Base-by-base conservation (phyloP, 2,797 vertebrate genomes). In the Mastacembelus armatus region DNA sequence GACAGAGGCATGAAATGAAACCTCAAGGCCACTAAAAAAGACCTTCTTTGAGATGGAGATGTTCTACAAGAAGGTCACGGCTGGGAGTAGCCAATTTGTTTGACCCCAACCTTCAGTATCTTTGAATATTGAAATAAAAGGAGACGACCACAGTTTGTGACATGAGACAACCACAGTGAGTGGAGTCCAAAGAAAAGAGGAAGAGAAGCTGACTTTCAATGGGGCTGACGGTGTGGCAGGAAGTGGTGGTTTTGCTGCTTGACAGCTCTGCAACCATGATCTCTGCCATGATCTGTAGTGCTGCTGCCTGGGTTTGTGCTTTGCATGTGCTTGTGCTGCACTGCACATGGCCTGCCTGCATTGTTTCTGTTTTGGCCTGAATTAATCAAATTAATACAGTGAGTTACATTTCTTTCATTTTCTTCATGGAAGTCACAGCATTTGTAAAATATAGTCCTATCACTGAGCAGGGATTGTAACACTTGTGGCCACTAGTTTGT, bases 361-460 rank as follows among this genome's bases (percentile, higher is more conserved):
- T 39, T 27, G 18, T 63, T 43, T 54, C 16, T 45, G 18, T 44
- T 35, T 45, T n/a, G n/a, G 1, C 29, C 33, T 27, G 4, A 57
- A 47, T 48, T 44, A 16, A 49, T 80, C 27, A 18, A 1, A 47
- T 19, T 69, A n/a, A n/a, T 7, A 11, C 44, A 40, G 1, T 22
- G 19, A 56, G 44, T 58, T 22, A 14, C 36, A 67, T 51, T 7
- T 18, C 42, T 44, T 12, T 45, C 4, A 32, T 30, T 40, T 19
- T 59, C 9, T 49, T 62, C 8, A 18, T 19, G n/a, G 29, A 11
- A 44, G 35, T 27, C 18, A n/a, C n/a, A 58, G 51, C 4, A 8
- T 57, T 39, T 57, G 16, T 44, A 59, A 50, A 47, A 15, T 52
- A 44, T 51, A 30, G 62, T 26, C n/a, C n/a, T n/a, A n/a, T 66